Evolutionary conservation across 1,140 invertebrate species (phyloP).

Genomic region (Cecropterus lyciades): DNA sequence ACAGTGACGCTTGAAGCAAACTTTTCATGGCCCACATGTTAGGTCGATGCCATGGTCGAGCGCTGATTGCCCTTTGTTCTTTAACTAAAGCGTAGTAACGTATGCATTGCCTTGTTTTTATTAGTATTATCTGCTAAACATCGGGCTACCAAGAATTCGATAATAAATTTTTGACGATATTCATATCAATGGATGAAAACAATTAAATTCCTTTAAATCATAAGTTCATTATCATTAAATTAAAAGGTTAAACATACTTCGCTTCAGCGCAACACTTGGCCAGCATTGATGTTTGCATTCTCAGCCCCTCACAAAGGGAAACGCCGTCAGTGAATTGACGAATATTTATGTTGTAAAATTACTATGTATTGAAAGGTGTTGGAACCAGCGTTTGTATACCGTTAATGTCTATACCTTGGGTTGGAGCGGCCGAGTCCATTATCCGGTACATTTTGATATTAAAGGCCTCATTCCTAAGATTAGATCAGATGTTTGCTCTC

Average conservation of each 20-base stretch:
- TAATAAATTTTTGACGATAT: too few relatives aligned
- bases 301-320: conserved; percentile 52
- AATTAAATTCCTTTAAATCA: too few relatives aligned
- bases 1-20: too few relatives aligned
- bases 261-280: conserved; percentile 37
- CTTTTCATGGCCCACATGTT: too few relatives aligned
- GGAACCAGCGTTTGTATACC: not conserved
- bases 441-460: conserved; percentile 30
- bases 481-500: conserved; percentile 27
- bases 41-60: too few relatives aligned
- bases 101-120: too few relatives aligned
- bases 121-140: too few relatives aligned
- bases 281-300: conserved; percentile 38
- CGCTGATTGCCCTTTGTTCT: too few relatives aligned
- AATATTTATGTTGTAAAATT: conserved; percentile 68
- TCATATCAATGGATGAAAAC: too few relatives aligned
- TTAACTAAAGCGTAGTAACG: too few relatives aligned
- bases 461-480: conserved; percentile 29
- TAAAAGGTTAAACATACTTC: not conserved
- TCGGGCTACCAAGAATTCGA: too few relatives aligned
- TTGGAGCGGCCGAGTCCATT: conserved; percentile 13
- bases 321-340: conserved; percentile 62
- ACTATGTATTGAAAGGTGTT: conserved; percentile 39
- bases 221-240: too few relatives aligned
- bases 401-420: conserved; percentile 16